phyloP scores from a whole-genome alignment of 2,797 vertebrate species.

The Botia kubotai region DNA sequence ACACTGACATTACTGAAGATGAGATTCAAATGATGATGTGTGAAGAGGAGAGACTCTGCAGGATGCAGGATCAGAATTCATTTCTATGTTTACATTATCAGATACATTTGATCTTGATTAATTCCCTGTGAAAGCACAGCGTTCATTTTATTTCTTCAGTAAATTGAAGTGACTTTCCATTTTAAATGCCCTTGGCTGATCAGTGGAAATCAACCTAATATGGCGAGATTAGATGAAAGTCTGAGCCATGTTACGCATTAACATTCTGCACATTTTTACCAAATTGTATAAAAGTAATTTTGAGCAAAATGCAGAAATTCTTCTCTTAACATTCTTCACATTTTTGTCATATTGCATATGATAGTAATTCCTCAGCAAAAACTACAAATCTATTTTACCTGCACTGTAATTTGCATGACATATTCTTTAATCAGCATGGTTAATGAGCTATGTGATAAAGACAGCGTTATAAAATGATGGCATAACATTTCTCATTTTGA shows the following conservation, averaged over 20 bases:
- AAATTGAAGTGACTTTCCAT: not conserved
- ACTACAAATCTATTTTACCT: not conserved
- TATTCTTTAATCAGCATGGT: constrained; percentile 2
- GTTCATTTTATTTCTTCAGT: not conserved
- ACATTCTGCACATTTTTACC: not conserved
- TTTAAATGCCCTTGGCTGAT: not conserved
- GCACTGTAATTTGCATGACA: not conserved
- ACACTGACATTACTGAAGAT: not conserved
- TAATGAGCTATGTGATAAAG: constrained; percentile 14
- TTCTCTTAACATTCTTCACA: not conserved
- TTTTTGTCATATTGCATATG: not conserved
- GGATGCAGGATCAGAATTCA: not conserved
- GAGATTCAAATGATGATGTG: not conserved
- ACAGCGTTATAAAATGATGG: not conserved
- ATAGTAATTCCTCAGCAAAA: not conserved
- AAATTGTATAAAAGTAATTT: not conserved
- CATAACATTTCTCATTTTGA: not conserved
- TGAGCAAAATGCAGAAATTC: not conserved
- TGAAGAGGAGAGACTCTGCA: not conserved
- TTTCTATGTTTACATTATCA: not conserved
- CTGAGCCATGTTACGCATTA: not conserved
- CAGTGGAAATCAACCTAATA: not conserved
- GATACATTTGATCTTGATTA: not conserved
- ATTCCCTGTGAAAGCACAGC: not conserved
- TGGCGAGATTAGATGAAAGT: not conserved